phyloP scores from a whole-genome alignment of 2,113 vertebrate species.

The Cisticola juncidis region DNA sequence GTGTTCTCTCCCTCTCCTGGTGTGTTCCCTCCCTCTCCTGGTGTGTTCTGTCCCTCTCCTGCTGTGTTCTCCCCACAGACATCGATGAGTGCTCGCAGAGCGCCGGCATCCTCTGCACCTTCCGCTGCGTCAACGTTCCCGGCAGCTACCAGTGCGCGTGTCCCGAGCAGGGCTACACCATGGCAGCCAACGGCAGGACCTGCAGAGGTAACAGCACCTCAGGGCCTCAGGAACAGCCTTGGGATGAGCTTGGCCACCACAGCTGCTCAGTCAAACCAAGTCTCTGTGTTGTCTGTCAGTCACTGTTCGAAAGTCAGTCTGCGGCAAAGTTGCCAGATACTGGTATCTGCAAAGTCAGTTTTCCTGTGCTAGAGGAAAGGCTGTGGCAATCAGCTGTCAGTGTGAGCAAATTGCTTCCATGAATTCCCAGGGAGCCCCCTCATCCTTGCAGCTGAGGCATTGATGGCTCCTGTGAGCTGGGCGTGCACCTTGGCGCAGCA shows the following conservation, averaged over 20 bases:
- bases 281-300: background rate
- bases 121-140: conserved; percentile 88
- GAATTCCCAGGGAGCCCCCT: background rate
- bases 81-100: conserved; percentile 91
- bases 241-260: background rate
- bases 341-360: background rate
- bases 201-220: conserved; percentile 81
- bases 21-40: too few relatives aligned
- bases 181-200: conserved; percentile 85
- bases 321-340: background rate
- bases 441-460: background rate
- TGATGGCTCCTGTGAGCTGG: background rate
- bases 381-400: background rate
- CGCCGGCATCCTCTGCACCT: conserved; percentile 86
- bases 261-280: background rate
- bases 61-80: conserved; percentile 71
- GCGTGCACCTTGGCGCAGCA: background rate
- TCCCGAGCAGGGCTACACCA: conserved; percentile 85
- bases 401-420: background rate
- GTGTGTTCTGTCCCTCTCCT: background rate
- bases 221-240: background rate
- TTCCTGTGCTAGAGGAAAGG: background rate
- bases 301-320: background rate
- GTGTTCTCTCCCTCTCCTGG: too few relatives aligned
- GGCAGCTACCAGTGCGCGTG: conserved; percentile 93